phyloP scores from a whole-genome alignment of 92 coral and sea anemone genomes.

The Paramuricea clavata region DNA sequence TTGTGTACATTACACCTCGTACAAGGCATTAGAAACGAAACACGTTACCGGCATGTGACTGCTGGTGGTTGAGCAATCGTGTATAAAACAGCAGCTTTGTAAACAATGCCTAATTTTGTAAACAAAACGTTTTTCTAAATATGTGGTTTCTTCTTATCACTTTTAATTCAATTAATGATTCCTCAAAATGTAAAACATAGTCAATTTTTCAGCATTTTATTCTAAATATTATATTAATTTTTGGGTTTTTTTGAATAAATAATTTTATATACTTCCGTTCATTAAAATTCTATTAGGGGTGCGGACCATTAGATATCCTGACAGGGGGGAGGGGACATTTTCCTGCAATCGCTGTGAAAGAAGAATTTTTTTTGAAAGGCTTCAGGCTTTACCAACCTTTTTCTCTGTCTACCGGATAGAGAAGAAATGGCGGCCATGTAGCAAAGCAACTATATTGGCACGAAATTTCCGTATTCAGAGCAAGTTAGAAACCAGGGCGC shows the following conservation, averaged over 20 bases:
- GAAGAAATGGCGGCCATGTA: too few species aligned
- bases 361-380: too few species aligned
- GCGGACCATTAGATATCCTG: too few species aligned
- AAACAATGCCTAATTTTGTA: neutral
- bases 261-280: neutral
- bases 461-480: too few species aligned
- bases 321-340: too few species aligned
- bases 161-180: too few species aligned
- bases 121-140: neutral
- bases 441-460: too few species aligned
- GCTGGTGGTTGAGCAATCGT: neutral
- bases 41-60: neutral
- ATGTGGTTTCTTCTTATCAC: neutral
- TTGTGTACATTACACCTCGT: neutral
- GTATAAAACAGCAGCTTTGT: neutral
- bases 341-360: too few species aligned
- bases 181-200: neutral
- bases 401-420: too few species aligned
- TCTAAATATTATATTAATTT: neutral
- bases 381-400: too few species aligned
- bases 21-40: too few species aligned
- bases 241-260: neutral
- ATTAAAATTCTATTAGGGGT: constrained; percentile 14
- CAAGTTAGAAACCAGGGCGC: too few species aligned
- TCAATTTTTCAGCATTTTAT: neutral